A percentile compares a stretch with the other conserved stretches of the same genome.
Conservation (phyloP, 37 sponge, comb jelly and placozoan species). For the Petrosia ficiformis region DNA sequence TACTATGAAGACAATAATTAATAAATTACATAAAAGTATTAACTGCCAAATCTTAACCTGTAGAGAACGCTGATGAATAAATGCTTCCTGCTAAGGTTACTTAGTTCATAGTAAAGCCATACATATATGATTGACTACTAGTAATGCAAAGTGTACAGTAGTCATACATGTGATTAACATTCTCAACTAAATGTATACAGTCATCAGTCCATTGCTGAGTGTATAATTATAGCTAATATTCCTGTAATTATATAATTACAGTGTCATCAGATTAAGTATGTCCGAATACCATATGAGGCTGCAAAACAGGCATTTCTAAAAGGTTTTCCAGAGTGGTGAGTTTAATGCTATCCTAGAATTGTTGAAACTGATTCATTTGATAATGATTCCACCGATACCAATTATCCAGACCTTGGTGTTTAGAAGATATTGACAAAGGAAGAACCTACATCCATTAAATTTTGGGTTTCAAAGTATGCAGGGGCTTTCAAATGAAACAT, state of each 20-base stretch:
- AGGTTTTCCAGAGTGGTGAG: slow-evolving; percentile 40
- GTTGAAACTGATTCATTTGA: slow-evolving; percentile 33
- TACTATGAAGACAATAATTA: too few species aligned
- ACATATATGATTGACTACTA: not conserved
- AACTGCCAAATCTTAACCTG: too few species aligned
- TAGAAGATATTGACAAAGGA: slow-evolving; percentile 49
- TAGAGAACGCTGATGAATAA: too few species aligned
- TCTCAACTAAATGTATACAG: too few species aligned
- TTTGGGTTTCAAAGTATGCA: slow-evolving; percentile 29
- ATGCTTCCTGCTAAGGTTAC: too few species aligned
- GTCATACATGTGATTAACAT: too few species aligned
- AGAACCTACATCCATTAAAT: slow-evolving; percentile 38
- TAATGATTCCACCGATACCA: slow-evolving; percentile 10
- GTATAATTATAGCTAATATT: slow-evolving; percentile 11
- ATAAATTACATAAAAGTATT: too few species aligned
- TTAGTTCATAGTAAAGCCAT: not conserved
- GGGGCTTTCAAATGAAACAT: slow-evolving; percentile 40
- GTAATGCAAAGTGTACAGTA: too few species aligned
- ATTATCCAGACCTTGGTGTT: slow-evolving; percentile 1
- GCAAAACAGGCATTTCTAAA: slow-evolving; percentile 37
- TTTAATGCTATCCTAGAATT: slow-evolving; percentile 35
- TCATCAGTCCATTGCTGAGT: too few species aligned
- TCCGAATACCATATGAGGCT: slow-evolving; percentile 29
- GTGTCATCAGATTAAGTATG: slow-evolving; percentile 35
- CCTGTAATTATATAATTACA: slow-evolving; percentile 15